phyloP scores from a whole-genome alignment of 2,888 invertebrate genomes.

The Spicauda simplicius region DNA sequence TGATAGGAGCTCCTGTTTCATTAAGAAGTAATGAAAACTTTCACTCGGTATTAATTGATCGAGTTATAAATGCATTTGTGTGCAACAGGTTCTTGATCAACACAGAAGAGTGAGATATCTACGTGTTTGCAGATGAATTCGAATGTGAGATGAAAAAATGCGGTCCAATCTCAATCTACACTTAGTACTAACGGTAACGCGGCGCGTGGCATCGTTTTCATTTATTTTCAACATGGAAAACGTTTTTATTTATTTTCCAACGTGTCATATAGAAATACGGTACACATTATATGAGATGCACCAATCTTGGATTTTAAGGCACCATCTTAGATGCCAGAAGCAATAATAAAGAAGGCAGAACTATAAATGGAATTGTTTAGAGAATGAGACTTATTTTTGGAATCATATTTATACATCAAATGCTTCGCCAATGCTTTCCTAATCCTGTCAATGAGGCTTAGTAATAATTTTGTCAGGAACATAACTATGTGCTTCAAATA shows the following conservation, averaged over 20 bases:
- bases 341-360: too few species aligned
- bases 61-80: slow-evolving; percentile 55
- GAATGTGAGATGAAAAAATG: slow-evolving; percentile 28
- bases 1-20: slow-evolving; percentile 67
- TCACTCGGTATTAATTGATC: slow-evolving; percentile 66
- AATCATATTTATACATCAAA: too few species aligned
- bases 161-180: slow-evolving; percentile 24
- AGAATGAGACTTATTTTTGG: too few species aligned
- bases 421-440: too few species aligned
- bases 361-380: too few species aligned
- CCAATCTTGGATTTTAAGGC: too few species aligned
- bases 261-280: too few species aligned
- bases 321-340: too few species aligned
- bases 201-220: slow-evolving; percentile 19
- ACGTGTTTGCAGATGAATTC: slow-evolving; percentile 33
- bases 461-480: too few species aligned
- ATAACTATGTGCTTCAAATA: too few species aligned
- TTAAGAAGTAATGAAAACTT: slow-evolving; percentile 75
- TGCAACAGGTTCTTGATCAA: slow-evolving; percentile 37
- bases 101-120: slow-evolving; percentile 33
- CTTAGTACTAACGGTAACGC: slow-evolving; percentile 24
- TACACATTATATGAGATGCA: neutral
- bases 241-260: neutral
- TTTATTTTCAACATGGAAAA: neutral
- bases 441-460: too few species aligned